These are phyloP conservation scores for Ascidia mentula DNA, from an alignment of 23 tunicate species.

Conservation along the genomic window DNA sequence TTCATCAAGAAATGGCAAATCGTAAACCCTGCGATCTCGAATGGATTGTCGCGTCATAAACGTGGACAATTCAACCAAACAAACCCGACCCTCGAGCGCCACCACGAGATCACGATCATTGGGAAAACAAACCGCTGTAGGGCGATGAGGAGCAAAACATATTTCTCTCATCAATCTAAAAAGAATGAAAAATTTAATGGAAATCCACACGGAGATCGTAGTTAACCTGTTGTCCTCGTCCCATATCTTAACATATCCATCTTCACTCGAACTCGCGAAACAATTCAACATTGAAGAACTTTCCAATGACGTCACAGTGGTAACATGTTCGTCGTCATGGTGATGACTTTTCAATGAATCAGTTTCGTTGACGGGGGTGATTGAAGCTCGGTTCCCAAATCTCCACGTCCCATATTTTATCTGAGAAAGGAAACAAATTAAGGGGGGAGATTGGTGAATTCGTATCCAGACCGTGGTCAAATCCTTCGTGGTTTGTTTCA, in stretches of 20 bases:
- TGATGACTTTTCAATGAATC: slow-evolving; percentile 43
- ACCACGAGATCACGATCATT: slow-evolving; percentile 73
- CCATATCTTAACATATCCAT: slow-evolving; percentile 87
- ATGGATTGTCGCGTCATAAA: slow-evolving; percentile 46
- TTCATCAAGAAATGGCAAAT: slow-evolving; percentile 41
- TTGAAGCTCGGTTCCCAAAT: not conserved
- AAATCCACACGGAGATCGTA: too few relatives aligned
- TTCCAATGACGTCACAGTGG: slow-evolving; percentile 44
- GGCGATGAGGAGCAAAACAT: slow-evolving; percentile 51
- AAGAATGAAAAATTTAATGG: too few relatives aligned
- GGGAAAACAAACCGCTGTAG: slow-evolving; percentile 64
- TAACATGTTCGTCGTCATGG: slow-evolving; percentile 65
- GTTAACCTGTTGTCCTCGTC: slow-evolving; percentile 77
- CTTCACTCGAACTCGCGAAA: slow-evolving; percentile 70
- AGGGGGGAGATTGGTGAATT: not conserved
- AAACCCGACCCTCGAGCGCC: slow-evolving; percentile 45
- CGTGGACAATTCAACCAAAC: slow-evolving; percentile 52
- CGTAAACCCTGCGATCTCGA: slow-evolving; percentile 11
- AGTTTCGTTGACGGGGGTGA: slow-evolving; percentile 3
- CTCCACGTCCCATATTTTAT: not conserved
- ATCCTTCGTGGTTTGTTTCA: slow-evolving; percentile 3
- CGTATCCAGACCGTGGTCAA: not conserved
- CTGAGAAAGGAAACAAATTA: not conserved
- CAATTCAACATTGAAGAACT: slow-evolving; percentile 42
- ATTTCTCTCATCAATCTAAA: slow-evolving; percentile 69